Evolutionary conservation across 2,113 vertebrate species (phyloP).

Genomic region (Hyperoodon ampullatus): DNA sequence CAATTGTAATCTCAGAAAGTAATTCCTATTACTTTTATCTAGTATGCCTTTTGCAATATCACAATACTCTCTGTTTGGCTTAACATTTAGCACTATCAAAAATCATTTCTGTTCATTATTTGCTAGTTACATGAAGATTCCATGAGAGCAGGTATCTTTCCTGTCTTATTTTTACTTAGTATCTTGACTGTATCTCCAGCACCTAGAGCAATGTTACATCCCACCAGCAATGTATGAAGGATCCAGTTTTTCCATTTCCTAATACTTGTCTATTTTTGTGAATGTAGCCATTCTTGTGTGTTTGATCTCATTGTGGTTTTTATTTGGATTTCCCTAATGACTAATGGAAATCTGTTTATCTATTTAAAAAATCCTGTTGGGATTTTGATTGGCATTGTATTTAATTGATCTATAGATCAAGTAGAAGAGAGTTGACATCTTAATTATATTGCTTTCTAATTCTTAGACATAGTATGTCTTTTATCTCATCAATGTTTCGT

Average conservation of each 20-base stretch:
- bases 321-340: neutral
- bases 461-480: neutral
- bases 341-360: neutral
- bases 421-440: neutral
- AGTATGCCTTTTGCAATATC: neutral
- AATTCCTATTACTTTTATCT: neutral
- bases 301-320: constrained; percentile 14
- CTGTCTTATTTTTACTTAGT: neutral
- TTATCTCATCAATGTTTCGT: neutral
- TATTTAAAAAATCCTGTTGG: neutral
- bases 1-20: neutral
- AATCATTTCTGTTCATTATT: constrained; percentile 14
- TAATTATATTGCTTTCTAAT: neutral
- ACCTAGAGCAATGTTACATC: neutral
- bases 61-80: neutral
- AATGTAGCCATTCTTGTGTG: neutral
- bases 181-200: neutral
- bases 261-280: neutral
- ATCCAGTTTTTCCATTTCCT: neutral
- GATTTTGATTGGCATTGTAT: neutral
- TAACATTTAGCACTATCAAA: neutral
- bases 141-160: neutral
- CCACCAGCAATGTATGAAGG: neutral
- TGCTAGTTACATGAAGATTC: neutral
- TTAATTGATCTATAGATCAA: neutral